Evolutionary conservation across 1,140 invertebrate genomes (phyloP), one percentile per base, ranked within the genome.

Genomic region (Meloidogyne floridensis): DNA sequence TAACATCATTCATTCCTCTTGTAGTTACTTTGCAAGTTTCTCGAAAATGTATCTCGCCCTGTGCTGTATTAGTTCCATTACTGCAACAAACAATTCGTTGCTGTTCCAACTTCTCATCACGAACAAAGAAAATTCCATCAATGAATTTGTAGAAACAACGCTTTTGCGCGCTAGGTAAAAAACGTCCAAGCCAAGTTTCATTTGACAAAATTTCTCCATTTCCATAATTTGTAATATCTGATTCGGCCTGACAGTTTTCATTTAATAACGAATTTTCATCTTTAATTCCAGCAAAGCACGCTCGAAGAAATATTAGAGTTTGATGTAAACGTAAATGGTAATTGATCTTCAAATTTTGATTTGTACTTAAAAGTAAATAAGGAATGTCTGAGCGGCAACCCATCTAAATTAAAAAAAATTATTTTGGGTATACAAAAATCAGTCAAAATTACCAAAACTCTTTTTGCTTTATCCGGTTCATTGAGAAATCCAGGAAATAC

Each of bases 81-180:
- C 59, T 65, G 10, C 59, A 65, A 65, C 59, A 65, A 65, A 65
- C 59, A 65, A 65, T 65, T n/a, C 59, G 10, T 6, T 65, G 6
- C 2, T 65, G 59, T 65, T 6, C 59, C 7, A n/a, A 1, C 6
- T 65, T 15, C 2, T n/a, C 59, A 65, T 65, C 59, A 8, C n/a
- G 59, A 65, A 65, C 59, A 65, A 65, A 65, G 59, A 65, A 65
- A 65, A 65, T 65, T 7, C 59, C 59, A 65, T 65, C 59, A n/a
- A 1, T 6, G n/a, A 65, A 65, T 65, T 18, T 65, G 6, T 5
- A n/a, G 15, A 65, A 65, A 65, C 59, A 65, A 65, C 59, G 59
- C n/a, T 65, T n/a, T 65, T 65, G 59, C 0, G 59, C 59, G n/a
- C 59, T 65, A n/a, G 59, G 59, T 65, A 65, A 65, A 65, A 65